phyloP scores from a whole-genome alignment of 2,797 vertebrate species.

The Coccyzus lansbergi region DNA sequence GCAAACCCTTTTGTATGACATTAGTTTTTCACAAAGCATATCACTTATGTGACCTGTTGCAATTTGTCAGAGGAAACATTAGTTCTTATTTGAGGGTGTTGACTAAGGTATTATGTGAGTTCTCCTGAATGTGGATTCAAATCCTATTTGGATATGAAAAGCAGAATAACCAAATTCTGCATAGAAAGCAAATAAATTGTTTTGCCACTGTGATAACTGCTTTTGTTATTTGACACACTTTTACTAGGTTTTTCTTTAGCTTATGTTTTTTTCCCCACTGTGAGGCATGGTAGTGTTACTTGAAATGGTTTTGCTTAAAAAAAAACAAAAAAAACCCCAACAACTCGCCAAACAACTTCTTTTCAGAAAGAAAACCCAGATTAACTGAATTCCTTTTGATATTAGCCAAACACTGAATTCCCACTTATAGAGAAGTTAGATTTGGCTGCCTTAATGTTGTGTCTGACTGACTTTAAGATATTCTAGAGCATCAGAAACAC shows the following conservation, averaged over 20 bases:
- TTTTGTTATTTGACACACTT: not conserved
- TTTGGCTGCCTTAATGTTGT: not conserved
- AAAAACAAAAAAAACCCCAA: not conserved
- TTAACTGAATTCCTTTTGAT: not conserved
- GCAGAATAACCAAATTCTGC: not conserved
- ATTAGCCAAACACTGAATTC: not conserved
- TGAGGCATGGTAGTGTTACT: not conserved
- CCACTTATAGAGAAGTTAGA: not conserved
- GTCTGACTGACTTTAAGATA: not conserved
- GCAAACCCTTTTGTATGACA: not conserved
- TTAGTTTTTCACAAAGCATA: not conserved
- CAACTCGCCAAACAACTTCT: not conserved
- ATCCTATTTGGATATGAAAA: not conserved
- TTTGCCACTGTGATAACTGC: not conserved
- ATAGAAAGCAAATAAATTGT: not conserved
- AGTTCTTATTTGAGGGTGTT: not conserved
- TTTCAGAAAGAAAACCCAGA: not conserved
- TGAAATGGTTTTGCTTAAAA: not conserved
- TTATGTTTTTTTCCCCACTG: not conserved
- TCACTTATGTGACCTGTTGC: not conserved
- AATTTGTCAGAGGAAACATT: slow-evolving; percentile 6
- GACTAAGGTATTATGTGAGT: not conserved
- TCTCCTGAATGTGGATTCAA: not conserved
- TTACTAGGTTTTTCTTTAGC: not conserved
- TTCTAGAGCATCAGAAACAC: not conserved